Evolutionary conservation across 2,797 vertebrate genomes (phyloP), one percentile per base, ranked within the genome.

Genomic region (Pipistrellus pygmaeus): DNA sequence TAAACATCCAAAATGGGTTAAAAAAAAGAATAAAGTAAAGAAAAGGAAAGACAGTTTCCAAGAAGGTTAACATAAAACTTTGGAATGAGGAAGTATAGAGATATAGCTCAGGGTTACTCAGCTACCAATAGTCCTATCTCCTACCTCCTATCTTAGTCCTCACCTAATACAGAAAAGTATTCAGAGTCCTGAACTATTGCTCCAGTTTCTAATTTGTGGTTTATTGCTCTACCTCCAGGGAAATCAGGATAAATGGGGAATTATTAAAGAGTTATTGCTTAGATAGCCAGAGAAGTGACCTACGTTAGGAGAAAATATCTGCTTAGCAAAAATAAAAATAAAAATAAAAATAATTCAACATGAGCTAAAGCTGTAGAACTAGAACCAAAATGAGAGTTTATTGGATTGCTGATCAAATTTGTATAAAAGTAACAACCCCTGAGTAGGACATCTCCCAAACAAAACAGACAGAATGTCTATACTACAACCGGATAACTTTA

Each of bases 201-300:
- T 68, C 13, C 38, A 8, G 27, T 88, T 46, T 82, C 21, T 85
- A 55, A 90, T 88, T 81, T 35, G 12, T 51, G 23, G 8, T 9
- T 12, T 77, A 27, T 27, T 60, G 9, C 82, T 81, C 2, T 71
- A 69, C 21, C 72, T 93, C 30, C 18, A 51, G 21, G 38, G 41
- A 75, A 90, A 68, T 81, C 8, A n/a, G n/a, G 25, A 88, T 13
- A 92, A 78, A 18, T 83, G 25, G 9, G 23, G 17, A 88, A 78
- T 27, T 10, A 48, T 64, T 7, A 68, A 35, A 94, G 27, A 85
- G 13, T 14, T 90, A 78, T 71, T 83, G 27, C 53, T 93, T 14
- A 78, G 25, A 82, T 85, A 23, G 82, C 76, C 57, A 78, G 68
- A 76, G 32, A 77, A 77, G 8, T 11, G 41, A 75, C 38, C 27